Evolutionary conservation across 23 tunicate genomes (phyloP), one percentile per base, ranked within the genome.

Genomic region (Styela clava): DNA sequence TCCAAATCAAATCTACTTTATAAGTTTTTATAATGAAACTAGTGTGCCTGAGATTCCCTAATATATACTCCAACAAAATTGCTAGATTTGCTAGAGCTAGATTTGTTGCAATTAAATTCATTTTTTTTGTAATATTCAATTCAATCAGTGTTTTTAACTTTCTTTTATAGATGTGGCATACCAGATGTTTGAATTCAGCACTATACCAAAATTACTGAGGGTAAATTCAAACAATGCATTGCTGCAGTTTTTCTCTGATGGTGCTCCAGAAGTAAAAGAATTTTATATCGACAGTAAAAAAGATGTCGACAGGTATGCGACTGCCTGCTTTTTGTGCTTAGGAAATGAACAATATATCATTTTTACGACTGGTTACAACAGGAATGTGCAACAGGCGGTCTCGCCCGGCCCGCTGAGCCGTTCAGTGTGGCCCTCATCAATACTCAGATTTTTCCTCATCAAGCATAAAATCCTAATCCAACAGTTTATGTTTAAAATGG

Each of bases 281-380:
- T 95, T 85, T 74, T 95, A 88, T 74, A 84, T 95, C 52, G 99
- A 95, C 74, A 88, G 95, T 84, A 95, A 95, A 68, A 95, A 95
- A 83, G 95, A 95, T 83, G 99, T 95, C 0, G 99, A 95, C 83
- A 82, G 89, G 94, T 88, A 21, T 44, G 56, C n/a, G n/a, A n/a
- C n/a, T n/a, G n/a, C n/a, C n/a, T n/a, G n/a, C n/a, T n/a, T n/a
- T n/a, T n/a, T n/a, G 64, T 0, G n/a, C 22, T 61, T 23, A 0
- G 64, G 23, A 23, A 61, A 61, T 61, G 0, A 61, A 61, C 22
- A 21, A 21, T 21, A 61, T 34, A 22, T 20, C 31, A 74, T 26
- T 1, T 20, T 26, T 0, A 1, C 19, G n/a, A 27, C 19, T 22
- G 21, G 26, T 22, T 22, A 0, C 31, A 24, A 69, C 31, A 69